Percentiles rank a stretch among this genome's conserved stretches.
Conservation (phyloP, 1,140 invertebrate species). For the Saccostrea echinata region DNA sequence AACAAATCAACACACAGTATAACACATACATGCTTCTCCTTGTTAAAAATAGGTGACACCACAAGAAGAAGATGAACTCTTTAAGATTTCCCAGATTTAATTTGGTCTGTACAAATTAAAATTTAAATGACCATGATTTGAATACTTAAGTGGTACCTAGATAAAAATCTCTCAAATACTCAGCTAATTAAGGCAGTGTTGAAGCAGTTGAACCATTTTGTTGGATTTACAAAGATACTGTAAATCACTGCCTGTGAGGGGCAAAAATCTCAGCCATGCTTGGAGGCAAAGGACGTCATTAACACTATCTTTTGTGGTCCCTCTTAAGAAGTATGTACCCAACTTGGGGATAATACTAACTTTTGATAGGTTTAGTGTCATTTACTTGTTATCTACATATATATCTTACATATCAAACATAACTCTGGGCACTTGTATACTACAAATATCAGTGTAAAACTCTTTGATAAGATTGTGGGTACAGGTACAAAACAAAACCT, state of each 20-base stretch:
- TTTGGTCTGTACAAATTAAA: slow-evolving; percentile 18
- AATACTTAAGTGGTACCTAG: slow-evolving; percentile 15
- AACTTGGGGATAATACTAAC: slow-evolving; percentile 6
- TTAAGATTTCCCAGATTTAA: background rate
- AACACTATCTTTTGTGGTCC: background rate
- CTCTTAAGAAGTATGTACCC: background rate
- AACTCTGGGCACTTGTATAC: background rate
- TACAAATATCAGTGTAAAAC: background rate
- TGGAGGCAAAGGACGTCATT: background rate
- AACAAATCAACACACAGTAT: background rate
- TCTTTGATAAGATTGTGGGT: background rate
- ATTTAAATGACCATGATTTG: slow-evolving; percentile 31
- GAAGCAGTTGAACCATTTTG: background rate
- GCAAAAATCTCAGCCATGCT: background rate
- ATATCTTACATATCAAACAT: background rate
- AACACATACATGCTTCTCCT: background rate
- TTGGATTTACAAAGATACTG: background rate
- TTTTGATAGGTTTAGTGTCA: background rate
- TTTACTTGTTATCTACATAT: background rate
- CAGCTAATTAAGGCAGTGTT: slow-evolving; percentile 8
- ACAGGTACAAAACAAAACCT: background rate
- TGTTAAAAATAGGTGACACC: background rate
- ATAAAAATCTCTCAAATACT: background rate
- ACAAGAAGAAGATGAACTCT: background rate
- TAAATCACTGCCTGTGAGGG: background rate